Conservation (phyloP, 2,888 invertebrate species). For the Phragmatobia fuliginosa region DNA sequence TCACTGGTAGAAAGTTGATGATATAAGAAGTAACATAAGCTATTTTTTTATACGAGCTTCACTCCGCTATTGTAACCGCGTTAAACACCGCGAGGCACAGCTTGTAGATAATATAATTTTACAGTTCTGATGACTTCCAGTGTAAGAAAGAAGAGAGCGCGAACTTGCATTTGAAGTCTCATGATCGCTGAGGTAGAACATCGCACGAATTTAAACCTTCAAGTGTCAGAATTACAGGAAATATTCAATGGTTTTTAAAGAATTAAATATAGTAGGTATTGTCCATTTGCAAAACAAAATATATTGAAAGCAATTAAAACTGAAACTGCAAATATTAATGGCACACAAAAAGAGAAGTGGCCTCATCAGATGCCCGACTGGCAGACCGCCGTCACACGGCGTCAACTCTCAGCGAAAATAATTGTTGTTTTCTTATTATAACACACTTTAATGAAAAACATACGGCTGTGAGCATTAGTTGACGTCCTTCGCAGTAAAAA, state of each 20-base stretch:
- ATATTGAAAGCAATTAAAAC: conserved; percentile 58
- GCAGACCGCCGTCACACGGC: conserved; percentile 58
- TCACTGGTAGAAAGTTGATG: no score
- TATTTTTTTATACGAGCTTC: no score
- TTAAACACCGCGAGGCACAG: no score
- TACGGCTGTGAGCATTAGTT: conserved; percentile 17
- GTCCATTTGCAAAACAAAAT: conserved; percentile 19
- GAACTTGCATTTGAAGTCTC: background rate
- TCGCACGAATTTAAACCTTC: background rate
- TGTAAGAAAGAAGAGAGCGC: background rate
- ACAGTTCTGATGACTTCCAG: background rate
- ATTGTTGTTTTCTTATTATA: conserved; percentile 53
- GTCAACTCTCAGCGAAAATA: conserved; percentile 64
- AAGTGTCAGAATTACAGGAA: background rate
- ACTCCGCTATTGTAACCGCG: no score
- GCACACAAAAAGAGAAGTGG: conserved; percentile 54
- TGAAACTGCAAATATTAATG: conserved; percentile 69
- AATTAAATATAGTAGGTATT: background rate
- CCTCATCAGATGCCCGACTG: conserved; percentile 47
- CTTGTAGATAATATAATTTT: background rate
- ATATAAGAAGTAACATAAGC: no score
- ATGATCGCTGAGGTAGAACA: background rate
- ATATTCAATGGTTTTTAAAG: background rate
- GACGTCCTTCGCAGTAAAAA: conserved; percentile 11
- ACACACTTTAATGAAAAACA: conserved; percentile 19